Base-by-base conservation (phyloP, 2,113 vertebrate species). In the Grammatotria lemairii region DNA sequence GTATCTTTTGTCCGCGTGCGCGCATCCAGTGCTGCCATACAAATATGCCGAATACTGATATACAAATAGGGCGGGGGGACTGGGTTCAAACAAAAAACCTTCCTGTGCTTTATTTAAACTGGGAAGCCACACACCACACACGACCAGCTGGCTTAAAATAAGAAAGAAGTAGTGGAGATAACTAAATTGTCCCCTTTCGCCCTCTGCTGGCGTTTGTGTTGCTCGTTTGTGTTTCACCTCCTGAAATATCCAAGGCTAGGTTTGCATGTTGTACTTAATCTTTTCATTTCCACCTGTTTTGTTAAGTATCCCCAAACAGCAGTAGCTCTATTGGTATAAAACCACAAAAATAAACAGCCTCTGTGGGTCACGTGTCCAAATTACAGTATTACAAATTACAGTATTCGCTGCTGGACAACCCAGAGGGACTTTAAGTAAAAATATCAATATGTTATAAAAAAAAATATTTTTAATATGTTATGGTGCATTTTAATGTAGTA, bases 351-450 rank as follows among this genome's bases (percentile, higher is more conserved):
- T 73, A 45, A 73, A 45, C 38, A 45, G 21, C 68, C 38, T 26
- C 13, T 10, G 14, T 26, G 21, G 5, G 8, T 45, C 13, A 45
- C 58, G 6, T 14, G 21, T 17, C n/a, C n/a, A 45, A 73, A 73
- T 73, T 16, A 42, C 33, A 38, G 19, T 38, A n/a, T 63, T 7
- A 2, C 33, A 14, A 70, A 42, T 40, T 8, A 40, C 63, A 38
- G 7, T 38, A 65, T 65, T 13, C 0, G 1, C 11, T 0, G 33
- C 60, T 68, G 60, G 33, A 65, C 19, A 38, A 38, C 33, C 33
- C 0, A 65, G 1, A 65, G 4, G 10, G 19, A 65, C 19, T 65
- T 21, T 38, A 65, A 65, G 17, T 38, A 65, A 65, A 38, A 65
- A 21, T 60, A 31, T 17, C 8, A 58, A 31, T 57, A 9, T 58